Base-by-base conservation (phyloP, 1,140 invertebrate species). In the Hylyphantes graminicola region DNA sequence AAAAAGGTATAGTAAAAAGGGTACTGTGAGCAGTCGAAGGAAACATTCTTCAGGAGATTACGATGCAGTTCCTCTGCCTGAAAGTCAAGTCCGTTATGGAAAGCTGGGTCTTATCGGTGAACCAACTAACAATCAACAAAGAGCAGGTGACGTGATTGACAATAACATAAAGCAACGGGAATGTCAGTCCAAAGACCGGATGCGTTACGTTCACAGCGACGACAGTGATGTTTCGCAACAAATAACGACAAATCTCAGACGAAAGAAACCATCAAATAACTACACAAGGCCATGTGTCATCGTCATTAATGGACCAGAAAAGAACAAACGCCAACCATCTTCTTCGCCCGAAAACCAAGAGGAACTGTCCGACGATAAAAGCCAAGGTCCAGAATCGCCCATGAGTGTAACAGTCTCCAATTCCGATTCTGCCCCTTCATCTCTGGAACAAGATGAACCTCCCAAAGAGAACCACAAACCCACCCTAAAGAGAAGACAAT, bases 51-150 rank as follows among this genome's bases (percentile, higher is more conserved):
- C 54, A 11, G 53, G 59, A 8, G 65, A 57, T 57, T 68, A 50
- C 13, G 54, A 79, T 9, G 21, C 54, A 12, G 50, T n/a, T 59
- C 51, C 12, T 7, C 13, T 48, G 19, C 78, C 53, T 8, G n/a
- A 54, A n/a, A 15, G 55, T 48, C 78, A 83, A 50, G 35, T 83
- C 10, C 80, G 80, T 0, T 83, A 83, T 50, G 80, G 80, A 7
- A 83, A 73, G 53, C n/a, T 83, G 3, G 80, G 80, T 12, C 50
- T 83, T 50, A 13, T 83, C 4, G 80, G 80, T 7, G 80, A 83
- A 21, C 72, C 51, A 10, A 59, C 63, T 4, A 19, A 78, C 10
- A 21, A 11, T 13, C 53, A 59, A 35, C 72, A 57, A 35, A 55
- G 9, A 10, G n/a, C 17, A 6, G 35, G 15, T 0, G 54, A 53